Evolutionary conservation across 2,888 invertebrate species (phyloP).

Genomic region (Deladenus siricidicola): DNA sequence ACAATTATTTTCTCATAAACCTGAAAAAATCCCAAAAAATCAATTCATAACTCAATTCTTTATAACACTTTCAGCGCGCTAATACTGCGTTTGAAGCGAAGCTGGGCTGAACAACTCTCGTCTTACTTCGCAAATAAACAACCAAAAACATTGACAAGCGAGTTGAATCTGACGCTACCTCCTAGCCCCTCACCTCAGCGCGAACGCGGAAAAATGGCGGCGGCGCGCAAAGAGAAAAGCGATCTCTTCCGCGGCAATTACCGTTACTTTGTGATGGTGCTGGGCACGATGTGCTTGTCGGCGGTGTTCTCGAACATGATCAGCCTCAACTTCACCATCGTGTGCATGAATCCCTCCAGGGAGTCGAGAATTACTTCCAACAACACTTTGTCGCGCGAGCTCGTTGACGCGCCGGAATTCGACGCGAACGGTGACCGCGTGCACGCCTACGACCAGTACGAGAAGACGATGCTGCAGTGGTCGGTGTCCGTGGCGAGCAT

Average conservation of each 20-base stretch:
- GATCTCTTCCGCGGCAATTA: conserved; percentile 21
- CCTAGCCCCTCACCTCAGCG: too few species aligned
- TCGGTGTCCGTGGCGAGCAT: conserved; percentile 28
- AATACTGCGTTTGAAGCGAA: too few species aligned
- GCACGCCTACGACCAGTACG: conserved; percentile 9
- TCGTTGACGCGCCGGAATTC: conserved; percentile 45
- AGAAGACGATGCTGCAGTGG: conserved; percentile 18
- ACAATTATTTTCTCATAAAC: too few species aligned
- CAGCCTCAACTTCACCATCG: conserved; percentile 45
- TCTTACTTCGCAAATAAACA: too few species aligned
- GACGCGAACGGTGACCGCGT: neutral
- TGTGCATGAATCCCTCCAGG: conserved; percentile 36
- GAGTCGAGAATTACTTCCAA: neutral
- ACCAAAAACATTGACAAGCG: too few species aligned
- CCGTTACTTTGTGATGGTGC: conserved; percentile 24
- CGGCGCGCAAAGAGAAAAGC: too few species aligned
- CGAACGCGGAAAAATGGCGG: too few species aligned
- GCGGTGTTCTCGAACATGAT: conserved; percentile 48
- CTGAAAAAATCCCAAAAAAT: too few species aligned
- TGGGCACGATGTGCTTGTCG: conserved; percentile 27
- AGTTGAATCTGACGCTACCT: too few species aligned
- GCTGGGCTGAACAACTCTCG: too few species aligned
- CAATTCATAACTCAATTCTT: too few species aligned
- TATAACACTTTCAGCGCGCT: too few species aligned
- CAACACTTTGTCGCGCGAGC: neutral